These are phyloP conservation scores for Plodia interpunctella DNA, from an alignment of 1,140 invertebrate species.

Conservation along the genomic window DNA sequence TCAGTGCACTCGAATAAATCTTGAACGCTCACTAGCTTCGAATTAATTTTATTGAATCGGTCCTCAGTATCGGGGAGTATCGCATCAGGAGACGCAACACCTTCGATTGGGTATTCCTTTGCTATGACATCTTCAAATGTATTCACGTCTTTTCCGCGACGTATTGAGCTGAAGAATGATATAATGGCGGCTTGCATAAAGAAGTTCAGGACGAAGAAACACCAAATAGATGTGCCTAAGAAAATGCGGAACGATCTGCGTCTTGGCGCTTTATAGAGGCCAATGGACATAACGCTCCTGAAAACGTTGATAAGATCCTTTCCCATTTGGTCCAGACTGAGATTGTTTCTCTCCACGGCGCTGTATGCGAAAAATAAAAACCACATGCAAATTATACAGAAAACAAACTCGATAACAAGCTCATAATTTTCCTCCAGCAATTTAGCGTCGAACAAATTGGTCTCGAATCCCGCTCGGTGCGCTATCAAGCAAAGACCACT, in stretches of 20 bases:
- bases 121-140: constrained; percentile 65
- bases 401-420: constrained; percentile 32
- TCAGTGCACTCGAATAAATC: constrained; percentile 55
- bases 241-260: constrained; percentile 49
- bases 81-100: constrained; percentile 62
- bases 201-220: constrained; percentile 64
- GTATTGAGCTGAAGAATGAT: constrained; percentile 62
- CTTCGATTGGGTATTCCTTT: constrained; percentile 60
- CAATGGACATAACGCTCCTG: constrained; percentile 47
- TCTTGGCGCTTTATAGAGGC: constrained; percentile 46
- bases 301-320: constrained; percentile 57
- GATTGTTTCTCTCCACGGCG: constrained; percentile 30
- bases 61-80: constrained; percentile 58
- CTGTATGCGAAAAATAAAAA: constrained; percentile 51
- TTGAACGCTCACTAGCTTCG: constrained; percentile 40
- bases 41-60: constrained; percentile 50
- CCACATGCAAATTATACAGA: constrained; percentile 58
- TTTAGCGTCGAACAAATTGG: constrained; percentile 48
- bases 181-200: constrained; percentile 63
- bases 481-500: constrained; percentile 63
- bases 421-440: constrained; percentile 33
- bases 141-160: constrained; percentile 60
- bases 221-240: constrained; percentile 49
- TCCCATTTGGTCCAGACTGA: constrained; percentile 51
- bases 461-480: constrained; percentile 54